Evolutionary conservation across 2,888 invertebrate species (phyloP).

Genomic region (Ecdyonurus torrentis): DNA sequence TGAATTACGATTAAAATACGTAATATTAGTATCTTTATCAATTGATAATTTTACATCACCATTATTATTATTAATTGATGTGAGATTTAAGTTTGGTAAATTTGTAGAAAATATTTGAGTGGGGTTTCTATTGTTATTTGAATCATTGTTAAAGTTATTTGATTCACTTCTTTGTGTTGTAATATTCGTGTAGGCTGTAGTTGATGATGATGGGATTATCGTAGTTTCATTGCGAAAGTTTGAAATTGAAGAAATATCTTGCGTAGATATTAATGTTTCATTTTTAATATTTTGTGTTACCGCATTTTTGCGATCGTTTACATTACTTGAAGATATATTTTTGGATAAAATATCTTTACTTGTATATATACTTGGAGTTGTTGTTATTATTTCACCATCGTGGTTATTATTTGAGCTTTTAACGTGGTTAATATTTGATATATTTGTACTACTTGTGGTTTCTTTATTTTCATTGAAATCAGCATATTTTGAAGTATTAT

Average conservation of each 20-base stretch:
- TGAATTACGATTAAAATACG: background rate
- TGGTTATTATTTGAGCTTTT: background rate
- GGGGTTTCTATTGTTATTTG: background rate
- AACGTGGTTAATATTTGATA: background rate
- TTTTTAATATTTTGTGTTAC: background rate
- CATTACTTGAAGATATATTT: too few species aligned
- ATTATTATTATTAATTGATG: background rate
- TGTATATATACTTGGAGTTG: background rate
- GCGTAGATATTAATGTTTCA: background rate
- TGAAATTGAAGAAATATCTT: too few species aligned
- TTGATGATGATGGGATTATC: background rate
- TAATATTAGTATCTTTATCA: background rate
- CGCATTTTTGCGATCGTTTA: background rate
- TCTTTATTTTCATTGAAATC: background rate
- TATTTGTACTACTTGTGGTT: background rate
- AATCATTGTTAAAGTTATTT: background rate
- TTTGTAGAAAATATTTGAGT: too few species aligned
- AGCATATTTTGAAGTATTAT: too few species aligned
- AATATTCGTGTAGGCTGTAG: background rate
- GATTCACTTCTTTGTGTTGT: background rate
- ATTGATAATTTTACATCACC: background rate
- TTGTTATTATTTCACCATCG: background rate
- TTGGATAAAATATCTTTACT: background rate
- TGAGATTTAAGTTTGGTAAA: background rate
- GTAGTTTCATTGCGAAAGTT: background rate